phyloP scores from a whole-genome alignment of 1,140 invertebrate species.

The Ephestia elutella region DNA sequence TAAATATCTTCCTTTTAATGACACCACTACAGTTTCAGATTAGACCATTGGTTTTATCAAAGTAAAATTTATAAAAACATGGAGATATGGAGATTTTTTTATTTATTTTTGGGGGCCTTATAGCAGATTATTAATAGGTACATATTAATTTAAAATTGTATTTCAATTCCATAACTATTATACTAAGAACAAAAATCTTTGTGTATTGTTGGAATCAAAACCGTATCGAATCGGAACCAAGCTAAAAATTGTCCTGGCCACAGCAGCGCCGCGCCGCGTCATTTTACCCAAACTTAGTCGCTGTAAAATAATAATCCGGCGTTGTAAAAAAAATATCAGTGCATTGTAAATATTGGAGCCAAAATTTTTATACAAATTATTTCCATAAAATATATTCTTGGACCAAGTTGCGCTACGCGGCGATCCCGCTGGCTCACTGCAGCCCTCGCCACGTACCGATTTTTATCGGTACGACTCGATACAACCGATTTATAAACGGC shows the following conservation, averaged over 20 bases:
- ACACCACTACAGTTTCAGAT: no score
- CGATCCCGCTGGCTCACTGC: background rate
- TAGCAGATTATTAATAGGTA: no score
- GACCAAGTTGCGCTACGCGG: conserved; percentile 47
- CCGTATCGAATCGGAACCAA: background rate
- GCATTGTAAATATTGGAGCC: conserved; percentile 69
- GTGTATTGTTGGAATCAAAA: background rate
- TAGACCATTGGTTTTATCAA: no score
- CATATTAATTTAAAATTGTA: no score
- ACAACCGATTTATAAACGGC: background rate
- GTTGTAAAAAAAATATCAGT: conserved; percentile 57
- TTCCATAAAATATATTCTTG: conserved; percentile 59
- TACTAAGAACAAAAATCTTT: no score
- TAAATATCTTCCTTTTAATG: no score
- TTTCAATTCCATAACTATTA: no score
- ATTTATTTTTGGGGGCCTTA: no score
- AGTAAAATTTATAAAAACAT: no score
- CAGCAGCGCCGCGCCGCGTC: conserved; percentile 27
- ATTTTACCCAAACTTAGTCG: conserved; percentile 40
- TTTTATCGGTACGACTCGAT: background rate
- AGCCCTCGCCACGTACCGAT: background rate
- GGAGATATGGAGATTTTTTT: no score
- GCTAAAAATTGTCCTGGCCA: conserved; percentile 26
- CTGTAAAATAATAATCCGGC: conserved; percentile 64
- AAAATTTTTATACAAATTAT: conserved; percentile 72